phyloP scores from a whole-genome alignment of 2,113 vertebrate species.

The Phainopepla nitens region DNA sequence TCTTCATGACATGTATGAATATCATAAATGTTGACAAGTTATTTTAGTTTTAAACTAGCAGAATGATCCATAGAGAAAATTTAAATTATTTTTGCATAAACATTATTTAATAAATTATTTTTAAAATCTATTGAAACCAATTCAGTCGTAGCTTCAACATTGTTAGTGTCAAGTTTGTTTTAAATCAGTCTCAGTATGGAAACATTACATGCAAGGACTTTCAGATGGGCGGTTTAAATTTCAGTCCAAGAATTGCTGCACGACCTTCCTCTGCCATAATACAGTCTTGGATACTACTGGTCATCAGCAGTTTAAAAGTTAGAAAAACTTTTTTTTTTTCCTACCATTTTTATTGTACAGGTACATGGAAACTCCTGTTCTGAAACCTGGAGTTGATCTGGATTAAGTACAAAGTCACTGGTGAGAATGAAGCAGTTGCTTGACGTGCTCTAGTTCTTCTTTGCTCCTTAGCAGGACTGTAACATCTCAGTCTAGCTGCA shows the following conservation, averaged over 20 bases:
- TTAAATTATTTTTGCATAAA: background rate
- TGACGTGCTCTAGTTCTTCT: background rate
- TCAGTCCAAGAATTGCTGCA: background rate
- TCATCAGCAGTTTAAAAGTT: background rate
- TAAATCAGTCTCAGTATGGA: background rate
- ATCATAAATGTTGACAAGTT: constrained; percentile 22
- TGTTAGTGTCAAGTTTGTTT: background rate
- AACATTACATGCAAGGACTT: background rate
- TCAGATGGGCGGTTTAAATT: background rate
- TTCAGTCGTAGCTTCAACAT: background rate
- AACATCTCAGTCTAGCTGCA: background rate
- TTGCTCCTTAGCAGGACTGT: background rate
- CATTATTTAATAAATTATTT: constrained; percentile 14
- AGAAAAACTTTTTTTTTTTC: background rate
- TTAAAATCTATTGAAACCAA: background rate
- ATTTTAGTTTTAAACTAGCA: background rate
- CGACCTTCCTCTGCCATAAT: background rate
- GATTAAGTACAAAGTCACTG: background rate
- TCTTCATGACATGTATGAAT: background rate
- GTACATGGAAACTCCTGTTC: background rate
- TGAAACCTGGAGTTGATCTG: background rate
- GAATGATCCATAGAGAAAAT: background rate
- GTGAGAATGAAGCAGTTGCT: background rate
- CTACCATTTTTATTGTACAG: background rate
- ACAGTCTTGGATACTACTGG: background rate